Evolutionary conservation across 1,140 invertebrate genomes (phyloP), one percentile per base, ranked within the genome.

Genomic region (Calycopis cecrops): DNA sequence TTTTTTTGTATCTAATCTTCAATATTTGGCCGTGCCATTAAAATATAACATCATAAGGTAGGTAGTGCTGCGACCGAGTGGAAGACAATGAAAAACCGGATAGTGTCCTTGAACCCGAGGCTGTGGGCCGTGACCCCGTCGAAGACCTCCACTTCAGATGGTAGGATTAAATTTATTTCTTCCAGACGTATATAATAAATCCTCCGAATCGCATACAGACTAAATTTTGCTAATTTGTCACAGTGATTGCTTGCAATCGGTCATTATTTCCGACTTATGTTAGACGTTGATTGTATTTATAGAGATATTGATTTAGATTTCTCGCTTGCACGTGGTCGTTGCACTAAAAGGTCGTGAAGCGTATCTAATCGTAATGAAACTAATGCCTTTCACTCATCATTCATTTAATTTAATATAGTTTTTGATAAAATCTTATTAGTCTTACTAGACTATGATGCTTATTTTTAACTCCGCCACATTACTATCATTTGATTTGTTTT

Each of bases 41-140:
- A 60, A 57, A 57, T 56, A 37, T 35, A 50, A 63, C 52, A 55
- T 57, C 54, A 60, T 63, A 52, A 60, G 55, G 16, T 53, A 37
- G 53, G 53, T 59, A 53, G 47, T 57, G 54, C 33, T 54, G 48
- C 50, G 51, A 55, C 14, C 44, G 14, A 48, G 35, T 37, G 16
- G 21, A 8, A 52, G 38, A 57, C 63, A 66, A 76, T 76, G 73
- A 65, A 69, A 16, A 71, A 72, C n/a, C 69, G 64, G 60, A 55
- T 70, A 28, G 62, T 73, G 48, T 64, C 34, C 1, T 52, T 67
- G 3, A 59, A 64, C 54, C 59, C 64, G 9, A 63, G 40, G 12
- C 49, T 48, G n/a, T 37, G 54, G 16, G 44, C 49, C n/a, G 67
- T 66, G 38, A 51, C 35, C 17, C 48, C 55, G 8, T 54, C 57